Evolutionary conservation across 2,888 invertebrate genomes (phyloP).

Genomic region (Andrena praecox): DNA sequence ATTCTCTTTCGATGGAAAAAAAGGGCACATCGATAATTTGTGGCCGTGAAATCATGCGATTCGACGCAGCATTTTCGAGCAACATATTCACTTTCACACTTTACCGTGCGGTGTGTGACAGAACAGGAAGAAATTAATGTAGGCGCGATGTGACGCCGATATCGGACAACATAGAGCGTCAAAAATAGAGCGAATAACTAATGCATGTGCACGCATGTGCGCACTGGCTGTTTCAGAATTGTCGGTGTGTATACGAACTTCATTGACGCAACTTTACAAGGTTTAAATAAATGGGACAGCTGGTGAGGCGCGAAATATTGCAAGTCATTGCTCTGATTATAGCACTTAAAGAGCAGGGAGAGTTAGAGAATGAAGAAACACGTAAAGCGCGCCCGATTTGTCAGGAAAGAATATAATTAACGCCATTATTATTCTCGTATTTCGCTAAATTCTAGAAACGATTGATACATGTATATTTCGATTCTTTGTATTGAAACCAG

Average conservation of each 20-base stretch:
- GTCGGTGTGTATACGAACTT: too few relatives aligned
- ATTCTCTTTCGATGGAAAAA: neutral
- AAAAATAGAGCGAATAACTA: constrained; percentile 12
- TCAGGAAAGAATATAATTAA: neutral
- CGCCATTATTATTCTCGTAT: constrained; percentile 23
- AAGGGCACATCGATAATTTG: neutral
- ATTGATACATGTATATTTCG: neutral
- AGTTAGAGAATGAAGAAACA: too few relatives aligned
- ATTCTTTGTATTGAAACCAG: neutral
- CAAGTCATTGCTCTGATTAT: neutral
- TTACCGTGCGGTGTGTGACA: neutral
- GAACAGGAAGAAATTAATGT: constrained; percentile 2
- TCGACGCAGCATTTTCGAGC: neutral
- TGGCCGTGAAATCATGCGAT: neutral
- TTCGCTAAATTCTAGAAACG: constrained; percentile 14
- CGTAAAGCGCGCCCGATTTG: neutral
- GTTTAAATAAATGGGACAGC: too few relatives aligned
- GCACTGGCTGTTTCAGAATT: neutral
- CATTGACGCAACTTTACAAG: too few relatives aligned
- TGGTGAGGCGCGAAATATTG: neutral
- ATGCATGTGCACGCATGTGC: neutral
- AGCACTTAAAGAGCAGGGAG: neutral
- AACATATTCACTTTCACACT: constrained; percentile 12
- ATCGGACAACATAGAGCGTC: neutral
- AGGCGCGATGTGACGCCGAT: neutral